A percentile compares a stretch with the other conserved stretches of the same genome.
phyloP scores from a whole-genome alignment of 2,888 invertebrate species.

The Clivina fossor region DNA sequence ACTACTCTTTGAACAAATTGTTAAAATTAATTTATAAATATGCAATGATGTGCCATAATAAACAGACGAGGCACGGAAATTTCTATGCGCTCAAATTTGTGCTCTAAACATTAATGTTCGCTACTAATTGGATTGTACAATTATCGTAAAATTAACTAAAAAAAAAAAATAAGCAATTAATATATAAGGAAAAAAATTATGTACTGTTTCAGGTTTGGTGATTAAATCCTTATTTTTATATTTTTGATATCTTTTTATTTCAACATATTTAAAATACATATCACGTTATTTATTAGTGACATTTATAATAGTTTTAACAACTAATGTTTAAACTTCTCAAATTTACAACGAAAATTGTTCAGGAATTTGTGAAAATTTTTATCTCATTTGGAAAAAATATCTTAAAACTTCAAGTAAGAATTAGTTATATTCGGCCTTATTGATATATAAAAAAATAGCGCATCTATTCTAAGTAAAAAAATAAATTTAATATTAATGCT shows the following conservation, averaged over 20 bases:
- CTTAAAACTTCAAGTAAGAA: no score
- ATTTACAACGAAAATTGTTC: no score
- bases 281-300: no score
- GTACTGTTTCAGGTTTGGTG: conserved; percentile 34
- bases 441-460: no score
- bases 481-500: not conserved
- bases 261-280: not conserved
- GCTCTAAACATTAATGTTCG: conserved; percentile 31
- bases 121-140: conserved; percentile 29
- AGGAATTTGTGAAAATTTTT: no score
- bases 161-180: conserved; percentile 19
- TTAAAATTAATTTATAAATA: no score
- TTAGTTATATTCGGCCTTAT: no score
- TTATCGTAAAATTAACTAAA: conserved; percentile 16
- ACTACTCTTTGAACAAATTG: conserved; percentile 22
- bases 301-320: no score
- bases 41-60: conserved; percentile 32
- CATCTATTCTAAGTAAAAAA: conserved; percentile 1
- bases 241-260: conserved; percentile 19
- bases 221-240: conserved; percentile 36
- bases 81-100: conserved; percentile 33
- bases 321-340: no score
- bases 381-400: no score
- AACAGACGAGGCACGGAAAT: conserved; percentile 29
- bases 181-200: conserved; percentile 28